Evolutionary conservation across 2,797 vertebrate species (phyloP), one percentile per base, ranked within the genome.

Genomic region (Antennarius maculatus): DNA sequence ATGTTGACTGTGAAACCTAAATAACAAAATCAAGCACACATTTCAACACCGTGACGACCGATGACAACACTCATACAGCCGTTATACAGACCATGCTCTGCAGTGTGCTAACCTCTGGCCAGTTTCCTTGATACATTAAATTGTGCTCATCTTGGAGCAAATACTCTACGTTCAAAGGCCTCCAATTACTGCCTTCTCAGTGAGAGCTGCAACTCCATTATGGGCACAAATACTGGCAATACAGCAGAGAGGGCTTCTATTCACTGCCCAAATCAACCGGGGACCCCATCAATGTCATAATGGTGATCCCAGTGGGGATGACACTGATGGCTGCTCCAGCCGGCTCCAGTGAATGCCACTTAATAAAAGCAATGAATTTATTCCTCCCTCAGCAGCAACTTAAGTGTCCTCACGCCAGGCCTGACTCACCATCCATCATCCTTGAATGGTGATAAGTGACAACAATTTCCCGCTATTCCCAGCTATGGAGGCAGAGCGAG

Each of bases 361-460:
- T 91, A 90, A 91, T 91, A 86, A 89, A 82, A 69, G 71, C 78
- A 87, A 90, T 83, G 83, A 91, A 88, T 89, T 84, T 80, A 85
- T 84, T 84, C 75, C 79, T 76, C 59, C 74, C 80, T 61, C 14
- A 66, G 77, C 64, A 79, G 75, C 63, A 68, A 84, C 83, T 79
- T 80, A 82, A 91, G 89, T 85, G 82, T 85, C 83, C 71, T 63
- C 78, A 79, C 86, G 81, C 59, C 53, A 72, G 63, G 66, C 66
- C 64, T 62, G 37, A 64, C 73, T 70, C 51, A 6, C 80, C 81
- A 91, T 88, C 90, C 83, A 86, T 91, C 89, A 91, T 86, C 69
- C 69, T 83, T 79, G 69, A 80, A 81, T 50, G 68, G 79, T 29
- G 73, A 88, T 91, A 87, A 87, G 85, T 91, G 91, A 91, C 83